A percentile compares a stretch with the other conserved stretches of the same genome.
phyloP scores from a whole-genome alignment of 2,888 invertebrate species.

The Homarus gammarus region DNA sequence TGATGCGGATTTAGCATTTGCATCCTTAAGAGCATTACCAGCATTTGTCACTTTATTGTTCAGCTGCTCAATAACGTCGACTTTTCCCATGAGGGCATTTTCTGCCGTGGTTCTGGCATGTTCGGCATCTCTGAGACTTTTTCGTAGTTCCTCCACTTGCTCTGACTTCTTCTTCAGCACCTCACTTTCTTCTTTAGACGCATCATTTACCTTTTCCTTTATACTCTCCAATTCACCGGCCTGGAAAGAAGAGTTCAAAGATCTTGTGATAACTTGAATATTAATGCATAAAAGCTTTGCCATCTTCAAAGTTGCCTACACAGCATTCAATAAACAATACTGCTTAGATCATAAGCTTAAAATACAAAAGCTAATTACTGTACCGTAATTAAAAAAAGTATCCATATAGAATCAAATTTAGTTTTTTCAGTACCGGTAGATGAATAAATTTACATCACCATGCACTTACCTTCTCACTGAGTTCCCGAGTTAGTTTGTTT shows the following conservation, averaged over 20 bases:
- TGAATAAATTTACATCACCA: no score
- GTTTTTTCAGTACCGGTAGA: no score
- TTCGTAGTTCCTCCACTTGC: conserved; percentile 71
- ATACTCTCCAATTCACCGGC: conserved; percentile 62
- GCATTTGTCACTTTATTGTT: conserved; percentile 58
- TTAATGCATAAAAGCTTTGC: no score
- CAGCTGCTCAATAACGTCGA: conserved; percentile 58
- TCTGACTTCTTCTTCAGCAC: conserved; percentile 70
- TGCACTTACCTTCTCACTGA: conserved; percentile 67
- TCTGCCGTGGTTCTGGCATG: conserved; percentile 58
- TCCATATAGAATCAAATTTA: no score
- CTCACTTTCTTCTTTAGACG: conserved; percentile 70
- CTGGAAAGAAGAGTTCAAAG: background rate
- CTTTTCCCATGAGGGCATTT: conserved; percentile 37
- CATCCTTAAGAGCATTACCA: conserved; percentile 55
- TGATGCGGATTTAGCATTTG: conserved; percentile 21
- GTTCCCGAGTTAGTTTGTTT: conserved; percentile 48
- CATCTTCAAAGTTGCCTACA: no score
- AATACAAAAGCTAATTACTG: no score
- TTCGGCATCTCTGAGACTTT: conserved; percentile 57
- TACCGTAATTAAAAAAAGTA: no score
- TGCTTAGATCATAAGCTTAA: no score
- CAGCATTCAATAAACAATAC: no score
- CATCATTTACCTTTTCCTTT: conserved; percentile 63
- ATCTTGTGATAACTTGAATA: background rate